Conservation (phyloP, 2,113 vertebrate genomes). For the Sprattus sprattus region DNA sequence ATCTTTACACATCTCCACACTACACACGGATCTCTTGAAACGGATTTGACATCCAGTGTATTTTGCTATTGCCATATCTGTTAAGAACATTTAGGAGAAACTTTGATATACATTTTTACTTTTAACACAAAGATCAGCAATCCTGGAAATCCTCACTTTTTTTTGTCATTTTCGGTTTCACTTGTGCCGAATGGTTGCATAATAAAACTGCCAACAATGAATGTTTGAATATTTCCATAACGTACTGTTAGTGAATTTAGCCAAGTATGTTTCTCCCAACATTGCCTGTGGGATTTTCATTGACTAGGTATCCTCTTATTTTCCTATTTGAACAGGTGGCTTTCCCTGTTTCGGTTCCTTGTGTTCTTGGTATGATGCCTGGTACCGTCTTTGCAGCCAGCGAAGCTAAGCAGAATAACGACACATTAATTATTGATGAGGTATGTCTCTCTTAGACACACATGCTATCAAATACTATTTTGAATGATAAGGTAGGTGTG, state of each 20-base stretch:
- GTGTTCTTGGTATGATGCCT: conserved; percentile 67
- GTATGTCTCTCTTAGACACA: conserved; percentile 57
- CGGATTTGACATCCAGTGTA: too few relatives aligned
- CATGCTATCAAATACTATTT: neutral
- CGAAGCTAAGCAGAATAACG: conserved; percentile 71
- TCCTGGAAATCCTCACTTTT: too few relatives aligned
- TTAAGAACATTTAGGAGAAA: too few relatives aligned
- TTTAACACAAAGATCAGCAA: too few relatives aligned
- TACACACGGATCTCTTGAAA: too few relatives aligned
- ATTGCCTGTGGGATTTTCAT: neutral
- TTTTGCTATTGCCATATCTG: too few relatives aligned
- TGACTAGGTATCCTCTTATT: neutral
- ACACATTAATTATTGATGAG: conserved; percentile 77
- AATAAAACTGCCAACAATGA: too few relatives aligned
- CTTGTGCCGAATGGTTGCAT: too few relatives aligned
- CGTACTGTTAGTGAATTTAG: neutral
- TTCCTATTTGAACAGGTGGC: conserved; percentile 68
- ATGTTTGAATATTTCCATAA: too few relatives aligned
- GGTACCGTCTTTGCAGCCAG: conserved; percentile 75
- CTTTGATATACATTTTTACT: too few relatives aligned
- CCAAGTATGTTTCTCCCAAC: neutral
- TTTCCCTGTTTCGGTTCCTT: conserved; percentile 63
- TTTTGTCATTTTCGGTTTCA: too few relatives aligned
- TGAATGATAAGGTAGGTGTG: neutral
- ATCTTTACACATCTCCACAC: too few relatives aligned